phyloP scores from a whole-genome alignment of 2,113 vertebrate genomes.

The Neofelis nebulosa region DNA sequence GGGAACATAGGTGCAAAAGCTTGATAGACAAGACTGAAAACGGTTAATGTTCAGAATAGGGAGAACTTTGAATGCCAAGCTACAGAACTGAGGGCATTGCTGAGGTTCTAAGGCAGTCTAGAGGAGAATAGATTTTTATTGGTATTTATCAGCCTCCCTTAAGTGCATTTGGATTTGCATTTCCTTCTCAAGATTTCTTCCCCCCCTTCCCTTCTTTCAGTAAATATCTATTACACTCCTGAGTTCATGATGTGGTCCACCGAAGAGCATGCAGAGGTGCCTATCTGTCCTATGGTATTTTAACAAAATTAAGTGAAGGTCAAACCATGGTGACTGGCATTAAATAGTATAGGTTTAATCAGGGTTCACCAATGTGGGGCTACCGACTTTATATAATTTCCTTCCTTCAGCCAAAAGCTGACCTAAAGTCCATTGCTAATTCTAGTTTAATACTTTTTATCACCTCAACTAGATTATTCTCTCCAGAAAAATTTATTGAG shows the following conservation, averaged over 20 bases:
- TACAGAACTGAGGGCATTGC: not conserved
- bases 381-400: conserved; percentile 18
- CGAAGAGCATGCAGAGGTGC: not conserved
- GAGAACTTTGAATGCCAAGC: not conserved
- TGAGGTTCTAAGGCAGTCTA: not conserved
- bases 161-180: not conserved
- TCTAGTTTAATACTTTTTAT: conserved; percentile 6
- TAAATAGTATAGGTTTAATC: not conserved
- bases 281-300: not conserved
- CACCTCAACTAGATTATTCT: not conserved
- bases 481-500: not conserved
- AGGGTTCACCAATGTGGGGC: not conserved
- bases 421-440: not conserved
- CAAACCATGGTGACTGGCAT: not conserved
- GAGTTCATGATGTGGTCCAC: not conserved
- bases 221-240: not conserved
- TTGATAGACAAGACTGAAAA: not conserved
- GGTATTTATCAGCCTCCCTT: not conserved
- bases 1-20: not conserved
- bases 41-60: not conserved
- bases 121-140: not conserved
- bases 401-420: not conserved
- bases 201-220: not conserved
- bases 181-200: not conserved
- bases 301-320: not conserved